These are phyloP conservation scores for Leuciscus idus DNA, from an alignment of 2,113 vertebrate species.

Conservation along the genomic window DNA sequence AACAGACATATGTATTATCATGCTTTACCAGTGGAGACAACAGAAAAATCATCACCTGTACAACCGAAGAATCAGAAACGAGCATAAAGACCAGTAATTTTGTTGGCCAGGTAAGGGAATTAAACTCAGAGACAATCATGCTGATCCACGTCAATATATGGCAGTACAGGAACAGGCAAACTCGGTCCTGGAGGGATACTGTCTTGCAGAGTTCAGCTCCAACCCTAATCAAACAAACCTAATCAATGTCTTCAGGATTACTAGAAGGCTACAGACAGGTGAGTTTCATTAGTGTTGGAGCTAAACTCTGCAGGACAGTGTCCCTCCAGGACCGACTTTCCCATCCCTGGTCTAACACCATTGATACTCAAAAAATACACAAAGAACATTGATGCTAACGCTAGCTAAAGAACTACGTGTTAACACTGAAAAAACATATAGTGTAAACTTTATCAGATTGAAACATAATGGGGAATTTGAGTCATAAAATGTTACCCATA, in stretches of 20 bases:
- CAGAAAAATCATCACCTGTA: not conserved
- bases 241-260: too few relatives aligned
- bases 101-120: not conserved
- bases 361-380: not conserved
- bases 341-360: not conserved
- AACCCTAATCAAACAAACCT: too few relatives aligned
- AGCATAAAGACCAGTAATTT: not conserved
- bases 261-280: too few relatives aligned
- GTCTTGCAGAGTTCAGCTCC: too few relatives aligned
- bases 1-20: not conserved
- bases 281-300: too few relatives aligned
- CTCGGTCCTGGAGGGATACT: too few relatives aligned
- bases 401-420: not conserved
- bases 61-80: not conserved
- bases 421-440: not conserved
- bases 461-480: not conserved
- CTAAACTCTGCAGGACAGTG: too few relatives aligned
- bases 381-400: not conserved
- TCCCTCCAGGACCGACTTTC: too few relatives aligned
- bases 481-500: not conserved
- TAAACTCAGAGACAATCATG: not conserved
- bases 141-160: not conserved
- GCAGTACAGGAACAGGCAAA: not conserved
- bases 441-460: not conserved
- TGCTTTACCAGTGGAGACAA: not conserved